These are phyloP conservation scores for Tethya wilhelma DNA, from an alignment of 37 sponge, comb jelly and placozoan genomes.

Conservation along the genomic window DNA sequence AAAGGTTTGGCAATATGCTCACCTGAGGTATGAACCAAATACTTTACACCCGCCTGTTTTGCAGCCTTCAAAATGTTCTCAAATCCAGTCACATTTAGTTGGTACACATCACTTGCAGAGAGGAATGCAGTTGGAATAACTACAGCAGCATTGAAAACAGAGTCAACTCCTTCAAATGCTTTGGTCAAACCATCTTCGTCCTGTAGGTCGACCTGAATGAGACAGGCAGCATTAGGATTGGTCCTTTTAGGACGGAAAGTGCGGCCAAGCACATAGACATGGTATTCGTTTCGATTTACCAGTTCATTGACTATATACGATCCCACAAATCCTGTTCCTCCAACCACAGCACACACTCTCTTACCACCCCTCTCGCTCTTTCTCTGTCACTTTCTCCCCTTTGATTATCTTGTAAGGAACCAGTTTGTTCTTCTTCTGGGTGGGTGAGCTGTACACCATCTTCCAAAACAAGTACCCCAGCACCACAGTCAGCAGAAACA, in stretches of 20 bases:
- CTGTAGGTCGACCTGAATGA: constrained; percentile 71
- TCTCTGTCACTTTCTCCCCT: too few relatives aligned
- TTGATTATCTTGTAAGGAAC: too few relatives aligned
- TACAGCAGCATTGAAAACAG: constrained; percentile 58
- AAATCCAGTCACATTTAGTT: constrained; percentile 30
- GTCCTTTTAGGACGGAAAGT: constrained; percentile 44
- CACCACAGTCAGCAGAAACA: too few relatives aligned
- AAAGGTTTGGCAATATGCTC: not conserved
- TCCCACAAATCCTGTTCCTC: constrained; percentile 77
- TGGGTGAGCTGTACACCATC: too few relatives aligned
- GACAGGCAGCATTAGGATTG: constrained; percentile 55
- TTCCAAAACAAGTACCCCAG: too few relatives aligned
- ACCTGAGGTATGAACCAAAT: constrained; percentile 48
- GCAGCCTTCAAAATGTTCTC: constrained; percentile 51
- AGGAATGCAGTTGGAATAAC: constrained; percentile 58
- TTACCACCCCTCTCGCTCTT: too few relatives aligned
- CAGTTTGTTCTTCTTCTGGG: too few relatives aligned
- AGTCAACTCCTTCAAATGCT: constrained; percentile 69
- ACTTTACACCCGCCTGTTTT: constrained; percentile 55
- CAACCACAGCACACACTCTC: constrained; percentile 70
- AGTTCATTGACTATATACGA: constrained; percentile 70
- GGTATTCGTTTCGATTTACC: constrained; percentile 29
- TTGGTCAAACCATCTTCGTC: constrained; percentile 63
- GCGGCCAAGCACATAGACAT: constrained; percentile 72
- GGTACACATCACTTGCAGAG: constrained; percentile 45